Percentiles rank a stretch among this genome's conserved stretches.
phyloP scores from a whole-genome alignment of 2,113 vertebrate species.

The Pantherophis guttatus region DNA sequence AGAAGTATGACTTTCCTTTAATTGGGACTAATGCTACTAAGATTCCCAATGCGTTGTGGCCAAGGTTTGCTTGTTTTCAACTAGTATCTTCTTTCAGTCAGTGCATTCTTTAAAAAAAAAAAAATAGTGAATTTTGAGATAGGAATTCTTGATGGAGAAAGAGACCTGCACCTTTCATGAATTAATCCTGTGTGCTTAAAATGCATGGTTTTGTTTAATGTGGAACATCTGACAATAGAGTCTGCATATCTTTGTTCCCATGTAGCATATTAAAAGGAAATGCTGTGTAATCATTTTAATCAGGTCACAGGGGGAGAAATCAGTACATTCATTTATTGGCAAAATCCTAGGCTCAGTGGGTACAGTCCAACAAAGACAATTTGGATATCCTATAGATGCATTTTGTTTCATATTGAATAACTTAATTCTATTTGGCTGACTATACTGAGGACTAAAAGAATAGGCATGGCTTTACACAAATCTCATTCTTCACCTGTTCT shows the following conservation, averaged over 20 bases:
- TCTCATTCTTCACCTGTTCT: constrained; percentile 8
- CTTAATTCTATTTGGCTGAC: constrained; percentile 15
- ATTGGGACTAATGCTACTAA: neutral
- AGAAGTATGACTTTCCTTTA: constrained; percentile 35
- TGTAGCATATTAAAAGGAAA: constrained; percentile 18
- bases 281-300: constrained; percentile 20
- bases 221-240: constrained; percentile 18
- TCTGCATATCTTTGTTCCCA: constrained; percentile 31
- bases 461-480: constrained; percentile 10
- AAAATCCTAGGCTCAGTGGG: constrained; percentile 27
- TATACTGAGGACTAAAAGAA: neutral
- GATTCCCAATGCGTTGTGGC: neutral
- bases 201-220: constrained; percentile 15
- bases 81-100: constrained; percentile 28
- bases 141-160: constrained; percentile 40
- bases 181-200: constrained; percentile 26
- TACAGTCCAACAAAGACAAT: constrained; percentile 15
- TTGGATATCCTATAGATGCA: constrained; percentile 36
- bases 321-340: constrained; percentile 26
- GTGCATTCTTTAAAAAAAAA: neutral
- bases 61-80: constrained; percentile 38
- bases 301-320: neutral
- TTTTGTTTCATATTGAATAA: constrained; percentile 15
- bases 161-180: constrained; percentile 35
- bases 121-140: constrained; percentile 39